Percentiles rank a stretch among this genome's conserved stretches.
phyloP scores from a whole-genome alignment of 2,888 invertebrate genomes.

The Siphonodentalium dalli region DNA sequence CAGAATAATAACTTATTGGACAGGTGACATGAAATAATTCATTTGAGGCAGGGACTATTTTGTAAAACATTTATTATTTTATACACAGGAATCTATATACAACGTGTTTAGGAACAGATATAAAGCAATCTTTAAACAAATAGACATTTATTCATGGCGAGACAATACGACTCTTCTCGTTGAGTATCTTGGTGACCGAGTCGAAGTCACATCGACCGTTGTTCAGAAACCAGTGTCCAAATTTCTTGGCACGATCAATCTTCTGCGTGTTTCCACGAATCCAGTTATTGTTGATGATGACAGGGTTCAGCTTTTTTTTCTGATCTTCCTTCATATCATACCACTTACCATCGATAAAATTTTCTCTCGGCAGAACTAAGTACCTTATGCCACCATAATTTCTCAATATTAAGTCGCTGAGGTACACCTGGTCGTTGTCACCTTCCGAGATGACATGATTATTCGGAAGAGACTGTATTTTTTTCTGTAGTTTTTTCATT shows the following conservation, averaged over 20 bases:
- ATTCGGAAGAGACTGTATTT: constrained; percentile 24
- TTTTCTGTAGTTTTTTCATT: constrained; percentile 30
- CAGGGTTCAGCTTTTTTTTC: constrained; percentile 23
- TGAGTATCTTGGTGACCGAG: too few species aligned
- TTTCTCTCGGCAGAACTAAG: constrained; percentile 30
- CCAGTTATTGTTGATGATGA: constrained; percentile 49
- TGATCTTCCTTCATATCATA: constrained; percentile 27
- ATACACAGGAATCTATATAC: too few species aligned
- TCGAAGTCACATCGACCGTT: too few species aligned
- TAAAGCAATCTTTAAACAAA: too few species aligned
- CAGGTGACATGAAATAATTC: too few species aligned
- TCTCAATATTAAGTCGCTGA: constrained; percentile 29
- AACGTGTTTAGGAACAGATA: too few species aligned
- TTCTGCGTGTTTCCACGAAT: constrained; percentile 37
- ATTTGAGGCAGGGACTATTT: too few species aligned
- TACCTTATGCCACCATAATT: constrained; percentile 30
- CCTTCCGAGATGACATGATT: constrained; percentile 29
- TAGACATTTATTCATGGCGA: too few species aligned
- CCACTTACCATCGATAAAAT: constrained; percentile 47
- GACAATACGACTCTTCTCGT: too few species aligned
- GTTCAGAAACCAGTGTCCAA: constrained; percentile 49
- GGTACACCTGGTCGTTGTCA: constrained; percentile 43
- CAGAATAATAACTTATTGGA: too few species aligned
- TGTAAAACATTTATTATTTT: too few species aligned
- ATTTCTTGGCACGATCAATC: constrained; percentile 38